Base-by-base conservation (phyloP, 2,797 vertebrate species). In the Coracias cyanogaster region DNA sequence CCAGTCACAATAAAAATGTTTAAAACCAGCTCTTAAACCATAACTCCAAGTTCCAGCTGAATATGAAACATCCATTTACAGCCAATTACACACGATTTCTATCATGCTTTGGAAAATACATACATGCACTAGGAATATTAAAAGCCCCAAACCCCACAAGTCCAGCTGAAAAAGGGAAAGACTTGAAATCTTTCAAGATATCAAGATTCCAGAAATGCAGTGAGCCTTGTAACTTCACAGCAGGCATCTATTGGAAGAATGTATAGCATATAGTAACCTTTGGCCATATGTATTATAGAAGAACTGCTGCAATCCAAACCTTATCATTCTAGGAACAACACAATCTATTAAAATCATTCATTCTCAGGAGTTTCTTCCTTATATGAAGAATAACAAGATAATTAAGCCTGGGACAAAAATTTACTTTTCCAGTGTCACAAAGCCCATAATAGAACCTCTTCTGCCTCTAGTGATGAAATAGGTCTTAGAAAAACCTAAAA, bases 1-100 rank as follows among this genome's bases (percentile, higher is more conserved):
- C 49, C 39, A n/a, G 24, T 70, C 76, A 77, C 58, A 76, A 70
- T 69, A 94, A 94, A 93, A 93, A 88, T 54, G 71, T 55, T 94
- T 82, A 66, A 92, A 95, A 41, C 71, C 52, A 22, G 25, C 15
- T 67, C 37, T 62, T 83, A 70, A 92, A 86, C 62, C 16, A 0
- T 61, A 71, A 80, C n/a, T 86, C 51, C 45, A 67, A 55, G 43
- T 33, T 82, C 43, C 29, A 73, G 72, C 31, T 93, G 85, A 60
- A 87, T 39, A 77, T 74, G 88, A 93, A 90, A 82, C 65, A 93
- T 24, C 72, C 20, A 62, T 69, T 84, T 91, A 58, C 60, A 89
- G 71, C 7, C 79, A 91, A 73, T 87, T 89, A 77, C 60, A 65
- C 41, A 49, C 29, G 39, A 76, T 51, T 82, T 82, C 46, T 89